Conservation (phyloP, 2,888 invertebrate species). For the Brachycybe producta region DNA sequence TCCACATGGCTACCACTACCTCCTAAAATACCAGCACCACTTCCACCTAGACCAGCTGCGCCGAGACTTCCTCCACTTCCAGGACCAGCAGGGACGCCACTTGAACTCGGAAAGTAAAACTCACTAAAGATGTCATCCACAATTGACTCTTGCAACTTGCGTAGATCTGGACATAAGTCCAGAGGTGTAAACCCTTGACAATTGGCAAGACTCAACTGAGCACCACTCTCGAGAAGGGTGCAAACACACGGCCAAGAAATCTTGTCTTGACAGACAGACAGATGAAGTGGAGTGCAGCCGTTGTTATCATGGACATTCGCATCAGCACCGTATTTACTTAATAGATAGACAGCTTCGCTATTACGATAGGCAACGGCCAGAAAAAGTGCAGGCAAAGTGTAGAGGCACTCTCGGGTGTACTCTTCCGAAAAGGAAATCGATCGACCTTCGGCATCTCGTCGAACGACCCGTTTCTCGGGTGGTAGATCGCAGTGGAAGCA, state of each 20-base stretch:
- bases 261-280: slow-evolving; percentile 42
- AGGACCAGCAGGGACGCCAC: too few relatives aligned
- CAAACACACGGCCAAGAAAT: slow-evolving; percentile 42
- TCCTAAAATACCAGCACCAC: neutral
- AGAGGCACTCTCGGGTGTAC: slow-evolving; percentile 41
- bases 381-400: slow-evolving; percentile 45
- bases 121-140: slow-evolving; percentile 32
- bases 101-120: neutral
- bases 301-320: slow-evolving; percentile 40
- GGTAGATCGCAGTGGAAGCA: slow-evolving; percentile 24
- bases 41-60: neutral
- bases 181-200: slow-evolving; percentile 39
- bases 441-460: slow-evolving; percentile 19
- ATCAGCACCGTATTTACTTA: slow-evolving; percentile 43
- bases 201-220: slow-evolving; percentile 37
- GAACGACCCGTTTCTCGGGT: slow-evolving; percentile 23
- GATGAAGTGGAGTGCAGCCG: slow-evolving; percentile 45
- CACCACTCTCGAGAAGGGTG: slow-evolving; percentile 41
- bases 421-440: slow-evolving; percentile 29
- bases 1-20: neutral
- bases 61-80: slow-evolving; percentile 5
- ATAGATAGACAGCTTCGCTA: slow-evolving; percentile 40
- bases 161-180: slow-evolving; percentile 41
- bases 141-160: slow-evolving; percentile 40
- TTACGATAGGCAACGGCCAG: slow-evolving; percentile 43